Percentiles rank a stretch among this genome's conserved stretches.
These are phyloP conservation scores for Psephotus haematonotus DNA, from an alignment of 2,113 vertebrate genomes.

Conservation along the genomic window DNA sequence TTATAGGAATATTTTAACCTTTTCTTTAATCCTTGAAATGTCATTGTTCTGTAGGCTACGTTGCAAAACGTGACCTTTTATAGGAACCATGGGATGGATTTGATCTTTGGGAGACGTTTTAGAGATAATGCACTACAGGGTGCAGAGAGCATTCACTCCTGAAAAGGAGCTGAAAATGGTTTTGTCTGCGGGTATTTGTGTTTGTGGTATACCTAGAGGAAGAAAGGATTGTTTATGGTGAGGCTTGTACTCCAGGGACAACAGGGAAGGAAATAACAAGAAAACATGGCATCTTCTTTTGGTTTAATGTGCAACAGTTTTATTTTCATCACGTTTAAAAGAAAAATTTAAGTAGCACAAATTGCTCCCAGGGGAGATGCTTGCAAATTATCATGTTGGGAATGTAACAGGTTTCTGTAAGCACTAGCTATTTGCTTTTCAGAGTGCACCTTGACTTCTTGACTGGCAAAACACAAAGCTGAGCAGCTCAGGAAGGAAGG, in stretches of 20 bases:
- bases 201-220: slow-evolving; percentile 2
- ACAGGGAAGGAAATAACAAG: not conserved
- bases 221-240: not conserved
- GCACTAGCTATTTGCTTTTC: not conserved
- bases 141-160: slow-evolving; percentile 38
- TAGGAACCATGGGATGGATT: slow-evolving; percentile 66
- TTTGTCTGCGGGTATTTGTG: slow-evolving; percentile 19
- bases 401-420: not conserved
- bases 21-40: slow-evolving; percentile 87
- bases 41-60: slow-evolving; percentile 83
- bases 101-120: slow-evolving; percentile 74
- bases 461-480: not conserved
- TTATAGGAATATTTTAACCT: slow-evolving; percentile 89
- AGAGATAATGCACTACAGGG: slow-evolving; percentile 66
- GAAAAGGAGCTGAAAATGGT: slow-evolving; percentile 36
- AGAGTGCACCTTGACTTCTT: not conserved
- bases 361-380: not conserved
- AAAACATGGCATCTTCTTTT: not conserved
- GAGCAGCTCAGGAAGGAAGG: not conserved
- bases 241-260: not conserved
- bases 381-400: not conserved
- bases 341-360: slow-evolving; percentile 4
- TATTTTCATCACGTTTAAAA: not conserved
- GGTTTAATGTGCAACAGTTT: not conserved
- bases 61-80: slow-evolving; percentile 79